phyloP scores from a whole-genome alignment of 1,140 invertebrate species.

The Drosophila pruinosa region DNA sequence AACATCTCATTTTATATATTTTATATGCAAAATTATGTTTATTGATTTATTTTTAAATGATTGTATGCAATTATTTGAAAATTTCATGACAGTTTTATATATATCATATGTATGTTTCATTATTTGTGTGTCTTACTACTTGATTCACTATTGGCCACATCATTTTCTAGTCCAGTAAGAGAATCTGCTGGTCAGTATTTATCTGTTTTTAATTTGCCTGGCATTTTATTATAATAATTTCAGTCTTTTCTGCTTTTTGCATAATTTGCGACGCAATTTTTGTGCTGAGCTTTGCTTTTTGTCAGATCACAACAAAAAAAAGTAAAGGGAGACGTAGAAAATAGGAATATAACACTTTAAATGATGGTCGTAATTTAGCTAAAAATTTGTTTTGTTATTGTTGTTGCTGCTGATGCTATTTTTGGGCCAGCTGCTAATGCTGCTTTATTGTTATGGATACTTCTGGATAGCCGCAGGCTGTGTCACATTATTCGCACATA shows the following conservation, averaged over 20 bases:
- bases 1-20: too few relatives aligned
- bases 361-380: constrained; percentile 75
- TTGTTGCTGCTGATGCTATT: constrained; percentile 3
- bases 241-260: constrained; percentile 43
- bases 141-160: too few relatives aligned
- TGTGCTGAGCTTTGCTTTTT: constrained; percentile 67
- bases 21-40: too few relatives aligned
- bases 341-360: constrained; percentile 53
- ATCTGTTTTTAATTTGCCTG: background rate
- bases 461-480: constrained; percentile 24
- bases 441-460: constrained; percentile 72
- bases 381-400: constrained; percentile 51
- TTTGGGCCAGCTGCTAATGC: constrained; percentile 65
- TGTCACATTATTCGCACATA: constrained; percentile 39
- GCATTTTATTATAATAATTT: constrained; percentile 45
- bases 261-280: constrained; percentile 66
- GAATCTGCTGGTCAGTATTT: background rate
- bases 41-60: too few relatives aligned
- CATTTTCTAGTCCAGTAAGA: background rate
- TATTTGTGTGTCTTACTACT: too few relatives aligned
- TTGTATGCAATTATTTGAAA: too few relatives aligned
- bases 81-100: too few relatives aligned
- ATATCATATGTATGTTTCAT: too few relatives aligned
- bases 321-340: constrained; percentile 13
- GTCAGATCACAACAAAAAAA: constrained; percentile 28